Conservation (phyloP, 2,888 invertebrate genomes). For the Sympetrum striolatum region DNA sequence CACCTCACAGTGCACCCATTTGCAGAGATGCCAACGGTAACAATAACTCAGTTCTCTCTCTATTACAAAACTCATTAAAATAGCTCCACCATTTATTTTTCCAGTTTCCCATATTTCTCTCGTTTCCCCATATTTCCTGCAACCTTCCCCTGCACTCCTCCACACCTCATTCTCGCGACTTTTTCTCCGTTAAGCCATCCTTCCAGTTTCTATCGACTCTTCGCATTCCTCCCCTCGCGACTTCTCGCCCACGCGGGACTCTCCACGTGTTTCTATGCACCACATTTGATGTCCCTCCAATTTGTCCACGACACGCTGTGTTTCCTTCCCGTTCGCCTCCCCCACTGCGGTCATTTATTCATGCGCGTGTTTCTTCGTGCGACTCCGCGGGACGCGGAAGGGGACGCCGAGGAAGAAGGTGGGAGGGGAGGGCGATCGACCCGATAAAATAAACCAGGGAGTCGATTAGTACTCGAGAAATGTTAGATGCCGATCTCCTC, state of each 20-base stretch:
- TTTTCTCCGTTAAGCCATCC: background rate
- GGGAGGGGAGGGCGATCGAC: background rate
- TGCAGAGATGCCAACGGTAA: too few species aligned
- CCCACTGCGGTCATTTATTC: conserved; percentile 38
- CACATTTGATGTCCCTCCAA: conserved; percentile 38
- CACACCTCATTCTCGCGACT: background rate
- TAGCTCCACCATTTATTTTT: background rate
- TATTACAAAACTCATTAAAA: too few species aligned
- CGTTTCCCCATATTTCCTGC: background rate
- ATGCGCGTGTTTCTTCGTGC: conserved; percentile 11
- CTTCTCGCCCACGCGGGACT: background rate
- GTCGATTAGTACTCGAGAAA: background rate
- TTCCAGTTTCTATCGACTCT: background rate
- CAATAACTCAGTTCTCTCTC: too few species aligned
- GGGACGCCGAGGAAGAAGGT: background rate
- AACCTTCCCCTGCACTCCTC: background rate
- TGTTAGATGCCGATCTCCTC: background rate
- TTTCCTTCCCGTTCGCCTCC: background rate
- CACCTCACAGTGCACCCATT: too few species aligned
- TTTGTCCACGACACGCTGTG: conserved; percentile 37
- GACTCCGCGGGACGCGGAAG: conserved; percentile 19
- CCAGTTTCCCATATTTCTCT: background rate
- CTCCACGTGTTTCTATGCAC: background rate
- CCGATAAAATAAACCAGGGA: background rate
- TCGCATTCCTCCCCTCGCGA: background rate